These are phyloP conservation scores for Itoplectis maculator DNA, from an alignment of 2,888 invertebrate genomes.

Conservation along the genomic window DNA sequence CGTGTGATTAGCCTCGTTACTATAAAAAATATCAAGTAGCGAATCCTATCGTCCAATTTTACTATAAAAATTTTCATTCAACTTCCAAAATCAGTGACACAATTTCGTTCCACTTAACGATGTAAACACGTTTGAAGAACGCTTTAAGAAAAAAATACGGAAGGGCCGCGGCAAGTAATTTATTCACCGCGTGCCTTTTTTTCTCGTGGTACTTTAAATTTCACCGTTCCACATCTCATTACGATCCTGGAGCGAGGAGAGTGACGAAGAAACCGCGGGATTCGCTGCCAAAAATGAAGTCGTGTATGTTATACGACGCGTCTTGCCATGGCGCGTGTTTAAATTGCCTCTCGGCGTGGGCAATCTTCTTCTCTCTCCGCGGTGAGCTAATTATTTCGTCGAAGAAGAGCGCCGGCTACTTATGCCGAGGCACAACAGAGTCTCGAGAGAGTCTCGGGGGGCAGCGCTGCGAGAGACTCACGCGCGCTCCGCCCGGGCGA, in stretches of 20 bases:
- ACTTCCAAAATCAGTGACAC: too few relatives aligned
- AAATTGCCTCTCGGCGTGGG: slow-evolving; percentile 50
- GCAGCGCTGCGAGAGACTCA: slow-evolving; percentile 11
- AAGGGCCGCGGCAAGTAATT: not conserved
- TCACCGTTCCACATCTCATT: slow-evolving; percentile 18
- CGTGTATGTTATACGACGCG: slow-evolving; percentile 20
- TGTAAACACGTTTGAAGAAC: not conserved
- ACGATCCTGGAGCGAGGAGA: not conserved
- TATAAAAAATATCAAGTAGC: too few relatives aligned
- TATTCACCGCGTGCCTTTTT: not conserved
- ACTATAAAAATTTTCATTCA: too few relatives aligned
- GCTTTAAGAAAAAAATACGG: not conserved
- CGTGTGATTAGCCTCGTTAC: too few relatives aligned
- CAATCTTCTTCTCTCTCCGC: slow-evolving; percentile 13
- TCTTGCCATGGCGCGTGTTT: slow-evolving; percentile 32
- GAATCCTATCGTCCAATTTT: too few relatives aligned
- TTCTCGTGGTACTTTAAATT: not conserved
- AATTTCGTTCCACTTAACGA: too few relatives aligned
- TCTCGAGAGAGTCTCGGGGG: slow-evolving; percentile 10
- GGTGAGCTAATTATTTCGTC: slow-evolving; percentile 65
- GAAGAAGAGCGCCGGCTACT: slow-evolving; percentile 52
- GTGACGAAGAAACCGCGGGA: not conserved
- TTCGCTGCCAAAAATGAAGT: slow-evolving; percentile 46
- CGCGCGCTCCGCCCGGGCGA: slow-evolving; percentile 11
- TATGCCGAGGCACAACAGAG: slow-evolving; percentile 34